Evolutionary conservation across 2,797 vertebrate species (phyloP).

Genomic region (Enteromius trimaculatus): DNA sequence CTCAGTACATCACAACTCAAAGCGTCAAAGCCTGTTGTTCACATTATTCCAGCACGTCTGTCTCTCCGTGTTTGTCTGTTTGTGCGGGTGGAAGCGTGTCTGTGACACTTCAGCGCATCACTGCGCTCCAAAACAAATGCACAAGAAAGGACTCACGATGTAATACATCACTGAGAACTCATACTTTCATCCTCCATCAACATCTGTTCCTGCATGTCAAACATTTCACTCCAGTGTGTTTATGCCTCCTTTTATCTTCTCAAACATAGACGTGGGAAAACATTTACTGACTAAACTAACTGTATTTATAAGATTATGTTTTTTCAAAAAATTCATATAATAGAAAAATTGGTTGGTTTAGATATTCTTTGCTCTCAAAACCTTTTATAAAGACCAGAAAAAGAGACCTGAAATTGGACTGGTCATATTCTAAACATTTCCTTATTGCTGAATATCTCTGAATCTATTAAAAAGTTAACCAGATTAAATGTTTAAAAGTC

Average conservation of each 20-base stretch:
- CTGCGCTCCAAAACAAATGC: conserved; percentile 18
- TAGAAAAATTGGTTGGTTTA: not conserved
- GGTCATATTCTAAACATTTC: not conserved
- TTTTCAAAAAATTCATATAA: not conserved
- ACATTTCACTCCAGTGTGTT: not conserved
- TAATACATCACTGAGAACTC: conserved; percentile 31
- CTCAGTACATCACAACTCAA: not conserved
- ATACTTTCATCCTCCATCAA: conserved; percentile 3
- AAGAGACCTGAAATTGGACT: not conserved
- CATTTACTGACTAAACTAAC: not conserved
- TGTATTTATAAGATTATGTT: not conserved
- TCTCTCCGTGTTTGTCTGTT: not conserved
- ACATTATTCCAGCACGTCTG: not conserved
- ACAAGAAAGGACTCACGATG: conserved; percentile 13
- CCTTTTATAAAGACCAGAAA: not conserved
- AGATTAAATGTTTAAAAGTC: not conserved
- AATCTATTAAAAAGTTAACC: too few relatives aligned
- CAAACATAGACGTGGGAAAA: not conserved
- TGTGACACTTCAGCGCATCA: conserved; percentile 12
- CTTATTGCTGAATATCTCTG: not conserved
- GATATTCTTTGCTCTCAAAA: not conserved
- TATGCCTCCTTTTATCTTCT: not conserved
- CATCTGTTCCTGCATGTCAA: conserved; percentile 5
- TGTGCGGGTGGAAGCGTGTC: not conserved
- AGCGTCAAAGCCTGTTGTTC: conserved; percentile 17